Conservation (phyloP, 2,113 vertebrate species). For the Odobenus rosmarus region DNA sequence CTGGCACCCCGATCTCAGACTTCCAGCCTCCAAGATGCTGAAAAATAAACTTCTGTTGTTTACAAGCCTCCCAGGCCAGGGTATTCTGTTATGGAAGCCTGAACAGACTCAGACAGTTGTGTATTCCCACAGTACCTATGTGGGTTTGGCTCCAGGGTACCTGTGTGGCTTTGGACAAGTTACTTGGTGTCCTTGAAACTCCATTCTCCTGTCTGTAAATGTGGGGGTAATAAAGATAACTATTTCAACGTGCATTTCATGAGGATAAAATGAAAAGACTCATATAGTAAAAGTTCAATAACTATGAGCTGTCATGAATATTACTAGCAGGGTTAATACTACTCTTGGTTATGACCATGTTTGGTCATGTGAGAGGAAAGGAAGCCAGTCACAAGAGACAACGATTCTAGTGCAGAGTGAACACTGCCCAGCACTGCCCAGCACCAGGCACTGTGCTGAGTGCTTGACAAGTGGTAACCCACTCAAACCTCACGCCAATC, state of each 20-base stretch:
- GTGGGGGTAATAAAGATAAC: not conserved
- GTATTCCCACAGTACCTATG: not conserved
- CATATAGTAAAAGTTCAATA: not conserved
- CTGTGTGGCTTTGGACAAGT: not conserved
- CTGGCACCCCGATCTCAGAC: not conserved
- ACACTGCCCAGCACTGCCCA: not conserved
- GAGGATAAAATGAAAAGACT: not conserved
- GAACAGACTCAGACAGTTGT: not conserved
- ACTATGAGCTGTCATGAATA: not conserved
- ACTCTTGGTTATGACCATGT: not conserved
- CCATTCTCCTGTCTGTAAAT: not conserved
- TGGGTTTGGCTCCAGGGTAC: not conserved
- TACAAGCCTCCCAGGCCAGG: not conserved
- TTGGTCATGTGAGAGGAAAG: not conserved
- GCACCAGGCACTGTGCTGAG: not conserved
- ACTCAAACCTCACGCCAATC: not conserved
- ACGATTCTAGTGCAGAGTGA: accelerated
- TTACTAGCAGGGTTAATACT: not conserved
- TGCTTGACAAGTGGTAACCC: not conserved
- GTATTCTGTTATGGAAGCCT: not conserved
- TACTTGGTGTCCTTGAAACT: not conserved
- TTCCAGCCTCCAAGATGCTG: not conserved
- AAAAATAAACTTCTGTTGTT: not conserved
- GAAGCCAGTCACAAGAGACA: not conserved
- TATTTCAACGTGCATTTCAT: not conserved